These are phyloP conservation scores for Oscheius sp. DNA, from an alignment of 2,888 invertebrate species.

Conservation along the genomic window DNA sequence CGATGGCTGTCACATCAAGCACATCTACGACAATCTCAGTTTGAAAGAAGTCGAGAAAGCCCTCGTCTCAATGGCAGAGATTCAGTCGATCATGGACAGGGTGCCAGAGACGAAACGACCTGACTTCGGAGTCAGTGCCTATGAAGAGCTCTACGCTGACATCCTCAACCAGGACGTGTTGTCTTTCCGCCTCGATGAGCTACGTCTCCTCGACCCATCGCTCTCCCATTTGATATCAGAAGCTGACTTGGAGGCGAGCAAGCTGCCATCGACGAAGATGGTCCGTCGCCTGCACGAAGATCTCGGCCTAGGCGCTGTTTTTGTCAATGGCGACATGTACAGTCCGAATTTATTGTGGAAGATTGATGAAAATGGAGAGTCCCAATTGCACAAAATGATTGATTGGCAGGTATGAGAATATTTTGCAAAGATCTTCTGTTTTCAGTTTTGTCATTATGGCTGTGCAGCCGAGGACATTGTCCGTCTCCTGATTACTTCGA, in stretches of 20 bases:
- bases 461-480: conserved; percentile 38
- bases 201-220: conserved; percentile 19
- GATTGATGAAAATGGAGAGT: conserved; percentile 35
- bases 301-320: conserved; percentile 27
- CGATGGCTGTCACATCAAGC: conserved; percentile 25
- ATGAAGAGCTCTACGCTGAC: conserved; percentile 39
- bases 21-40: conserved; percentile 38
- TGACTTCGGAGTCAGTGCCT: conserved; percentile 32
- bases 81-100: conserved; percentile 31
- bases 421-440: no score
- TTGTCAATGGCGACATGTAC: conserved; percentile 40
- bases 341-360: conserved; percentile 39
- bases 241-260: conserved; percentile 4
- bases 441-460: conserved; percentile 38
- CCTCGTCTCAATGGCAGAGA: conserved; percentile 25
- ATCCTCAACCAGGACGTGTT: conserved; percentile 36
- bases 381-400: conserved; percentile 36
- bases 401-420: conserved; percentile 38
- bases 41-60: conserved; percentile 34
- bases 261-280: conserved; percentile 8
- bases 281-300: conserved; percentile 23
- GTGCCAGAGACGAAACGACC: conserved; percentile 8
- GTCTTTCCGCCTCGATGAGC: conserved; percentile 36
- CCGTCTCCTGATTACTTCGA: conserved; percentile 32
- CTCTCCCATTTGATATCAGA: conserved; percentile 18